Conservation (phyloP, 2,888 invertebrate genomes). For the Heliconius ismenius region DNA sequence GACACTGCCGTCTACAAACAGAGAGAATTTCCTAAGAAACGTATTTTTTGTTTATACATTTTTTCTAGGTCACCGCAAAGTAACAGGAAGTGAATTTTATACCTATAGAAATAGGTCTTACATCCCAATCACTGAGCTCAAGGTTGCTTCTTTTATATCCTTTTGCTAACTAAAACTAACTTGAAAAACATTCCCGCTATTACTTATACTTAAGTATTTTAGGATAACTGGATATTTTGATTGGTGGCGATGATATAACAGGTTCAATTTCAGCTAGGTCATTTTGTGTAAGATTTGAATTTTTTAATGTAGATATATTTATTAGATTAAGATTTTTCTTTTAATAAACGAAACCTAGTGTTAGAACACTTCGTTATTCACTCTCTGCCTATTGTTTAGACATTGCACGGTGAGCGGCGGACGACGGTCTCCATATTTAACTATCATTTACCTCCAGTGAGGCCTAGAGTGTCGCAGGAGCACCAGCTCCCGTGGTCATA, state of each 20-base stretch:
- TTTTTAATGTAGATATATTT: not conserved
- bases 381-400: not conserved
- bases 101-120: not conserved
- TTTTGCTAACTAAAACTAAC: not conserved
- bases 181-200: not conserved
- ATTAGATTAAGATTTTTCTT: not conserved
- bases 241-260: not conserved
- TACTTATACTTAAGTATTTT: not conserved
- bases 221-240: constrained; percentile 1
- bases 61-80: not conserved
- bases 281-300: not conserved
- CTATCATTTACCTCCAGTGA: no score
- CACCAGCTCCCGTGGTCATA: no score
- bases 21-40: not conserved
- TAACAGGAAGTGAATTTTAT: not conserved
- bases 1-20: not conserved
- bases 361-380: not conserved
- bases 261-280: not conserved
- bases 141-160: constrained; percentile 4
- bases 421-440: no score
- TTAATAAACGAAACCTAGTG: not conserved
- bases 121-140: not conserved
- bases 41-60: not conserved
- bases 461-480: no score
- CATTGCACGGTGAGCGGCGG: not conserved